A percentile compares a stretch with the other conserved stretches of the same genome.
phyloP scores from a whole-genome alignment of 2,888 invertebrate species.

The Gisinianus flammeolus region DNA sequence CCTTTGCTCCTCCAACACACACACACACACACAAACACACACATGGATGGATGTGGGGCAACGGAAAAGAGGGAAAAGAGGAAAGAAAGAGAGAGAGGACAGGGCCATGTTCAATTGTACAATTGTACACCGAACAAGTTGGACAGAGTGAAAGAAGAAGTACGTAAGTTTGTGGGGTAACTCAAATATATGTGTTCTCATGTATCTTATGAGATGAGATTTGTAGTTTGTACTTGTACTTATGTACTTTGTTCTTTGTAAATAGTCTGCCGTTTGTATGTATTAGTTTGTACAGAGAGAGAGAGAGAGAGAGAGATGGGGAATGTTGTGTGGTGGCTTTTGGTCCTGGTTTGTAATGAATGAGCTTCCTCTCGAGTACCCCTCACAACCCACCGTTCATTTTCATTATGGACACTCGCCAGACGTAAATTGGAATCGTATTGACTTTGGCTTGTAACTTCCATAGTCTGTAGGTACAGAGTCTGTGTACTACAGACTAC shows the following conservation, averaged over 20 bases:
- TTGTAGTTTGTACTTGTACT: neutral
- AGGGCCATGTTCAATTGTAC: no score
- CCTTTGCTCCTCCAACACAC: no score
- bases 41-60: no score
- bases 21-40: no score
- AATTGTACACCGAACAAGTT: no score
- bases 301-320: neutral
- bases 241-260: neutral
- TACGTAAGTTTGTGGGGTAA: no score
- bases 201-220: constrained; percentile 1
- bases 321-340: neutral
- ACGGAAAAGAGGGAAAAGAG: no score
- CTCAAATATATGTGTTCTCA: no score
- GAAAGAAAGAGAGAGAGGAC: no score
- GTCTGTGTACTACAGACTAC: no score
- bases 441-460: neutral
- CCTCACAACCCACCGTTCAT: neutral
- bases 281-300: neutral
- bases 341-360: neutral
- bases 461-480: no score
- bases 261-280: neutral
- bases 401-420: neutral
- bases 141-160: no score
- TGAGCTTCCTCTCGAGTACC: neutral
- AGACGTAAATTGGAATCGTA: neutral